Percentiles rank a stretch among this genome's conserved stretches.
Conservation (phyloP, 2,113 vertebrate species). For the Ictalurus punctatus region DNA sequence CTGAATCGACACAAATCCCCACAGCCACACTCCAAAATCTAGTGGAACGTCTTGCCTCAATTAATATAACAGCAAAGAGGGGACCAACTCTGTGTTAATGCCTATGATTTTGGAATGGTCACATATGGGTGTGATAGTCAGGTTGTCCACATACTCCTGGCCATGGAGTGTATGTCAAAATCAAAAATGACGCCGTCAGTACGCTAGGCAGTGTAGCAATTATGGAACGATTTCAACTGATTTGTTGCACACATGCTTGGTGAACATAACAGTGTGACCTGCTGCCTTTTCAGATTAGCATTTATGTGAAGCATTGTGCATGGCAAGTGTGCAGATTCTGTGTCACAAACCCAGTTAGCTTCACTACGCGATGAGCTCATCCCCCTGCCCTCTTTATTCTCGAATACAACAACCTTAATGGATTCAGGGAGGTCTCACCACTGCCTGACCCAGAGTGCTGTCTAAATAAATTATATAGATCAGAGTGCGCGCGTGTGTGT, state of each 20-base stretch:
- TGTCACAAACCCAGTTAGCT: background rate
- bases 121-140: too few species aligned
- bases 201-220: background rate
- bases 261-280: background rate
- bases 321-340: background rate
- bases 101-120: background rate
- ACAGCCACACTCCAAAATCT: background rate
- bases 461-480: slow-evolving; percentile 19
- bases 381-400: background rate
- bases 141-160: background rate
- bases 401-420: slow-evolving; percentile 35
- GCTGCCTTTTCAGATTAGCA: background rate
- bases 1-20: background rate
- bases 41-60: background rate
- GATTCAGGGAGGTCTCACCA: slow-evolving; percentile 11
- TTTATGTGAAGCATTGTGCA: background rate
- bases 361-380: slow-evolving; percentile 3
- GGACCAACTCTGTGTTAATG: background rate
- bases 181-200: background rate
- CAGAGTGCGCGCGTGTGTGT: background rate
- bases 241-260: background rate
- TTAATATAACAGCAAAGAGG: background rate
- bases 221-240: background rate
- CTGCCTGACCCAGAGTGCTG: slow-evolving; percentile 10
- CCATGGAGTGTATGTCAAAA: too few species aligned